Conservation (phyloP, 2,888 invertebrate species). For the Andricus curvator region DNA sequence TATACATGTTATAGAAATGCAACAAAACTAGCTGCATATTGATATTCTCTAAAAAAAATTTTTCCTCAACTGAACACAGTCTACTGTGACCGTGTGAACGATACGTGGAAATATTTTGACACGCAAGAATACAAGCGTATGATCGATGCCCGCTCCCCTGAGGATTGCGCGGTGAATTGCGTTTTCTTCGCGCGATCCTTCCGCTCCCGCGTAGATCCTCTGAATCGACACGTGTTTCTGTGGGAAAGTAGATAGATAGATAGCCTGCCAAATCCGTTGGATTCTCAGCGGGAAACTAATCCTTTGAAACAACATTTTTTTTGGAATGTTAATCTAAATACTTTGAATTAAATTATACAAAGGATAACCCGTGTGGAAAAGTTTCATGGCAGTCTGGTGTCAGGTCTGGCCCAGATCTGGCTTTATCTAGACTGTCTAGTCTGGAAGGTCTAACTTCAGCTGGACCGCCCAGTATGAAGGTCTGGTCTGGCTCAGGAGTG, state of each 20-base stretch:
- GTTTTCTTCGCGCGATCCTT: slow-evolving; percentile 61
- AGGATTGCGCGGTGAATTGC: slow-evolving; percentile 75
- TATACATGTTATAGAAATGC: not conserved
- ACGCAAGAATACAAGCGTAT: slow-evolving; percentile 66
- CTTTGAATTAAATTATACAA: not conserved
- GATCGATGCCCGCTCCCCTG: slow-evolving; percentile 74
- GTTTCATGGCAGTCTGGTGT: no score
- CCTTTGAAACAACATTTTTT: not conserved
- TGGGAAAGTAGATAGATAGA: slow-evolving; percentile 27
- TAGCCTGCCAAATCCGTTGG: slow-evolving; percentile 11
- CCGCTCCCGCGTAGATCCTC: slow-evolving; percentile 27
- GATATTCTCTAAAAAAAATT: not conserved
- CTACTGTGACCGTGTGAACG: slow-evolving; percentile 41
- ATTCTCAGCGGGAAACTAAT: not conserved
- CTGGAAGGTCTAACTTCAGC: no score
- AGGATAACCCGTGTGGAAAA: no score
- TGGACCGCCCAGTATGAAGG: no score
- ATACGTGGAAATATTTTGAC: slow-evolving; percentile 74
- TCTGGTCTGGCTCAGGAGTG: no score
- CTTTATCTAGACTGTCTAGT: no score
- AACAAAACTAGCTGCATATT: not conserved
- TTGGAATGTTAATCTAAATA: not conserved
- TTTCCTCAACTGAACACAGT: not conserved
- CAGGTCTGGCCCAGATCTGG: no score
- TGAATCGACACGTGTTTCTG: slow-evolving; percentile 33